phyloP scores from a whole-genome alignment of 2,113 vertebrate species.

The Myxocyprinus asiaticus region DNA sequence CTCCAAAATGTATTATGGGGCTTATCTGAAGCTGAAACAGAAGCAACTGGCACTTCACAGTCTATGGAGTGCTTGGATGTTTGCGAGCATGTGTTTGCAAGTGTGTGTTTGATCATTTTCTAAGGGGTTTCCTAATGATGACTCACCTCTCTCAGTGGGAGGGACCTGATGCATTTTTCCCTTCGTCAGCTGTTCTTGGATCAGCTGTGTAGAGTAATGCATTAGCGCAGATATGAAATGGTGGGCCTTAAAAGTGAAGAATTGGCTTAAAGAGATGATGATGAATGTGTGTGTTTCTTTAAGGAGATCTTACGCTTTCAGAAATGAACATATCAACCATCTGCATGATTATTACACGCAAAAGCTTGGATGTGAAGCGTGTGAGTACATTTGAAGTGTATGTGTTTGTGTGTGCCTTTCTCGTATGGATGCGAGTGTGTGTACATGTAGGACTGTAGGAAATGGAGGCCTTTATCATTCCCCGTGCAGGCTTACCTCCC shows the following conservation, averaged over 20 bases:
- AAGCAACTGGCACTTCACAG: not conserved
- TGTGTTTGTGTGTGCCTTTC: not conserved
- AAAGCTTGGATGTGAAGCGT: too few species aligned
- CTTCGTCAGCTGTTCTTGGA: constrained; percentile 35
- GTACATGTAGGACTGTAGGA: constrained; percentile 36
- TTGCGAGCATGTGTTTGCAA: not conserved
- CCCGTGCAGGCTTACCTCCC: constrained; percentile 38
- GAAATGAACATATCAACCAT: too few species aligned
- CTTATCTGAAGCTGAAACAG: too few species aligned
- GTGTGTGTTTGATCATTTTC: constrained; percentile 33
- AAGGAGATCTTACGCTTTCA: too few species aligned
- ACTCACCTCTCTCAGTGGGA: constrained; percentile 45
- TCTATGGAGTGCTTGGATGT: not conserved
- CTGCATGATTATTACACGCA: too few species aligned
- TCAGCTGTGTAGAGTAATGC: constrained; percentile 6
- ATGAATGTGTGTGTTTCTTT: too few species aligned
- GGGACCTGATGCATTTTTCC: constrained; percentile 20
- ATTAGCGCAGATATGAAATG: constrained; percentile 8
- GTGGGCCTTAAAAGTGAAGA: not conserved
- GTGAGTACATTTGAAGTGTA: not conserved
- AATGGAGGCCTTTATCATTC: constrained; percentile 38
- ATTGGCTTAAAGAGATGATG: not conserved
- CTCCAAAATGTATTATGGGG: too few species aligned
- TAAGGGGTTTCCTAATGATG: constrained; percentile 50
- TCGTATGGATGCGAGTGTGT: not conserved